Base-by-base conservation (phyloP, 2,888 invertebrate species). In the Drosophila kambysellisi region DNA sequence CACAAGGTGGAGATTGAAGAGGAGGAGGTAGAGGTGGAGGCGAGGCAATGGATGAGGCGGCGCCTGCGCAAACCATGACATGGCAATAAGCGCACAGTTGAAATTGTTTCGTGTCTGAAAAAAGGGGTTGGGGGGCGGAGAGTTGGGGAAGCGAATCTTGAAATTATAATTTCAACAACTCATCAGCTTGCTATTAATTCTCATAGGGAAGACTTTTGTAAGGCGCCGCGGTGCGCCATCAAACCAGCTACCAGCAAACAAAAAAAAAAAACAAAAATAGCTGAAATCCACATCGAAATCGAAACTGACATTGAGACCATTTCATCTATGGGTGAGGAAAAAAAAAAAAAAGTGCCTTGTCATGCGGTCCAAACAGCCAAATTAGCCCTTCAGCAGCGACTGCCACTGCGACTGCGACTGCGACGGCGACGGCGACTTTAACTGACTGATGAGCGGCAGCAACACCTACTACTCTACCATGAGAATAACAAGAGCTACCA, bases 141-240 rank as follows among this genome's bases (percentile, higher is more conserved):
- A 50, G 5, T 33, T 33, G 39, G 65, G 58, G 48, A 51, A 37
- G 59, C 53, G 59, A 54, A 63, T 58, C 46, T 60, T 60, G 29
- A 77, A 74, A 79, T 81, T 83, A 79, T 79, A 89, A 90, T 89
- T 89, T 89, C 87, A 91, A 91, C 89, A 90, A 89, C 91, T 89
- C 89, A 89, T 89, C 91, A 86, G 68, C 35, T 83, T 66, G 83
- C 90, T 77, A 91, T 89, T 91, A 90, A 91, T 89, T 88, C 82
- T 81, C 37, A 53, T 59, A 63, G 63, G 41, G 54, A 67, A 67
- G 65, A 56, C 48, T 41, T 66, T 63, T 60, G 64, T 73, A 66
- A 75, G 86, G 83, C 83, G 88, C 90, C 37, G 70, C 70, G 62
- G 76, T 84, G 86, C 88, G 90, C 90, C 46, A 46, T 46, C 46